Evolutionary conservation across 2,797 vertebrate species (phyloP).

Genomic region (Neoniphon sammara): DNA sequence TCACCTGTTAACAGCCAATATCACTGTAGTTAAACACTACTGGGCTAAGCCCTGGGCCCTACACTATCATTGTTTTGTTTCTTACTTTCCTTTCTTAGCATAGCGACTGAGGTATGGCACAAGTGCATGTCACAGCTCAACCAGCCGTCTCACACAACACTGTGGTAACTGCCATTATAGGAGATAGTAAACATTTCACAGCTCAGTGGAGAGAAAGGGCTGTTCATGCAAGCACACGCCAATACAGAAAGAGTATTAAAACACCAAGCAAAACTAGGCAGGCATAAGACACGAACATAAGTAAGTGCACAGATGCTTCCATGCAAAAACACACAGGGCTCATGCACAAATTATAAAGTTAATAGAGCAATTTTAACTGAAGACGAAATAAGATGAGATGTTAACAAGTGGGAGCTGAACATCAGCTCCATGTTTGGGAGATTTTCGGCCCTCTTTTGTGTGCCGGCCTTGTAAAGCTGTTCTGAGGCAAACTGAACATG

Average conservation of each 20-base stretch:
- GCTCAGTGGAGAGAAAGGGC: conserved; percentile 58
- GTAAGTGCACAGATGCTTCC: not conserved
- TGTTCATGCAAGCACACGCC: conserved; percentile 56
- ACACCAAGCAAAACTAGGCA: conserved; percentile 28
- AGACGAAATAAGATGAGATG: no score
- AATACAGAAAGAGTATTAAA: conserved; percentile 31
- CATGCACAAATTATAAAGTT: not conserved
- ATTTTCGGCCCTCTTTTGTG: not conserved
- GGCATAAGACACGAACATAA: not conserved
- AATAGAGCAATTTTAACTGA: no score
- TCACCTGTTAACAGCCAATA: conserved; percentile 48
- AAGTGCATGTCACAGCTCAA: conserved; percentile 29
- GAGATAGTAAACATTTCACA: conserved; percentile 58
- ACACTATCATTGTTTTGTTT: conserved; percentile 8
- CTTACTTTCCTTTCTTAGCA: conserved; percentile 23
- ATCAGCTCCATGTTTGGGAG: not conserved
- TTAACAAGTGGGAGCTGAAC: not conserved
- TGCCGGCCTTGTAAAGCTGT: not conserved
- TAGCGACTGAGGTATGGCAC: conserved; percentile 2
- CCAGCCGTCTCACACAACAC: conserved; percentile 37
- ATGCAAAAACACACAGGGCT: not conserved
- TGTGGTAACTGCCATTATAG: conserved; percentile 47
- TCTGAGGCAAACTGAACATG: conserved; percentile 18
- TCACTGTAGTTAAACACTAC: conserved; percentile 43
- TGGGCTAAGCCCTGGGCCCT: not conserved